Evolutionary conservation across 2,113 vertebrate species (phyloP).

Genomic region (Mobula hypostoma): DNA sequence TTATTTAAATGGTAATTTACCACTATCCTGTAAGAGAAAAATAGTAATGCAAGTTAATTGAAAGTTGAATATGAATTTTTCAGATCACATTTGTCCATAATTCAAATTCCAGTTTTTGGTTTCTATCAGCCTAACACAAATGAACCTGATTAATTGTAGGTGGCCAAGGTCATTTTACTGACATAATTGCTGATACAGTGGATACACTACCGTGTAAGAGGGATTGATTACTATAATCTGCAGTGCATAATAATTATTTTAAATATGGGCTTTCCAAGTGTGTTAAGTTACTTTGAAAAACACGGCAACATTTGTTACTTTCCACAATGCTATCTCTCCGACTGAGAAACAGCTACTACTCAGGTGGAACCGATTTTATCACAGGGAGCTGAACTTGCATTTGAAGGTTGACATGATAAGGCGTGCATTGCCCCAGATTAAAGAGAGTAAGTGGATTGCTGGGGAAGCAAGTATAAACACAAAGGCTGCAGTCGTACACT

Average conservation of each 20-base stretch:
- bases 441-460: not conserved
- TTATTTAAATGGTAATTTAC: constrained; percentile 35
- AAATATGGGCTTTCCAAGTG: not conserved
- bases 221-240: not conserved
- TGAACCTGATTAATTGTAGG: not conserved
- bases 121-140: constrained; percentile 24
- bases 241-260: not conserved
- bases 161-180: not conserved
- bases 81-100: not conserved
- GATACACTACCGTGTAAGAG: not conserved
- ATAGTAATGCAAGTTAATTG: constrained; percentile 18
- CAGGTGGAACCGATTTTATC: not conserved
- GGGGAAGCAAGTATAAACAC: not conserved
- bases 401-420: not conserved
- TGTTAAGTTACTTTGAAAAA: not conserved
- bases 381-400: not conserved
- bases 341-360: not conserved
- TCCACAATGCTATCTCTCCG: not conserved
- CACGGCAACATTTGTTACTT: not conserved
- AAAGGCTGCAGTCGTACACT: not conserved
- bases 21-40: not conserved
- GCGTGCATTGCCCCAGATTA: not conserved
- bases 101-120: constrained; percentile 19
- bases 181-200: not conserved
- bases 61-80: not conserved